Percentiles rank a stretch among this genome's conserved stretches.
These are phyloP conservation scores for Tenodera sinensis DNA, from an alignment of 2,888 invertebrate species.

Conservation along the genomic window DNA sequence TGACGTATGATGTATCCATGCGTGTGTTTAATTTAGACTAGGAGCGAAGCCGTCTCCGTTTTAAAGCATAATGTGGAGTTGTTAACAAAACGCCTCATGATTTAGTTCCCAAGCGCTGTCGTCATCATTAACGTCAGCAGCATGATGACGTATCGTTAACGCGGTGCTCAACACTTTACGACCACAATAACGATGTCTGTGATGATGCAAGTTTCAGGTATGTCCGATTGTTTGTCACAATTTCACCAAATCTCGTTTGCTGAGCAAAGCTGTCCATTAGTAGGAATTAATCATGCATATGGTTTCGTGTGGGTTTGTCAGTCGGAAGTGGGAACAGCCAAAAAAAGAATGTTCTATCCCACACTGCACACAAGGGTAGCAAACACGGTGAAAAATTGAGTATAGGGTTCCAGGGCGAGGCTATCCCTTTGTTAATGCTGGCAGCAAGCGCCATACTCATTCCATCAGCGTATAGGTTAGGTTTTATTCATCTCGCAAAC, in stretches of 20 bases:
- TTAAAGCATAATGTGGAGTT: not conserved
- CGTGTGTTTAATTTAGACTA: not conserved
- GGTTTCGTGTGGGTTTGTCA: not conserved
- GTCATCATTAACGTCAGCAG: not conserved
- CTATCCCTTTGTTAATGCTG: not conserved
- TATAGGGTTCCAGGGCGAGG: not conserved
- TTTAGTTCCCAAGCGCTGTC: not conserved
- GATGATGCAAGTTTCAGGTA: not conserved
- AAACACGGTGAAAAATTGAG: not conserved
- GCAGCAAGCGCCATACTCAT: too few species aligned
- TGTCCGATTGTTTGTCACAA: not conserved
- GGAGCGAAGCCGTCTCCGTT: not conserved
- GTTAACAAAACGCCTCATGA: not conserved
- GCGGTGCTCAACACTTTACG: not conserved
- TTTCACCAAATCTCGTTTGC: not conserved
- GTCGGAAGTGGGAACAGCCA: not conserved
- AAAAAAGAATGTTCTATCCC: not conserved
- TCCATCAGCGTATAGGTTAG: too few species aligned
- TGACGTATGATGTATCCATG: not conserved
- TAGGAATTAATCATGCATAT: not conserved
- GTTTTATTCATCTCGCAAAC: too few species aligned
- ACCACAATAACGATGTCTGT: not conserved
- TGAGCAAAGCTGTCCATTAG: not conserved
- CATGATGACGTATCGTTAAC: not conserved
- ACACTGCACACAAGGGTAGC: not conserved